Evolutionary conservation across 2,797 vertebrate genomes (phyloP), one percentile per base, ranked within the genome.

Genomic region (Perodicticus potto): DNA sequence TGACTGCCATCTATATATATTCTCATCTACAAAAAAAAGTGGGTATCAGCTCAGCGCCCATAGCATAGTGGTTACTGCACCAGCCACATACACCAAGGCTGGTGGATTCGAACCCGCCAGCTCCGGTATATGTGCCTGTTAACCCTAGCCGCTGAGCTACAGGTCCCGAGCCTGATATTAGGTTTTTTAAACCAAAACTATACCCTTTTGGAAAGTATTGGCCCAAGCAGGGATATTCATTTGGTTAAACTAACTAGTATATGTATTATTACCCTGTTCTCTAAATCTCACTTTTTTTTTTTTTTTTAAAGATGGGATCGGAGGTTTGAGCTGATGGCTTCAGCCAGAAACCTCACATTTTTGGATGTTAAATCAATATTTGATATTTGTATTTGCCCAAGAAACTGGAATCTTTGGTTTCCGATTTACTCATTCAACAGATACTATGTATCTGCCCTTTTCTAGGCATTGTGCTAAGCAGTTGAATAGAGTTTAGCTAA

Each of bases 11-110:
- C 69, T 93, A 22, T 83, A 86, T 57, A 89, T 80, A 53, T n/a
- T n/a, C 27, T 49, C 32, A 90, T 86, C 61, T 45, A 85, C 16
- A 84, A 87, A 63, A 73, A 94, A 94, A 86, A 94, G 74, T 13
- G 45, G 45, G 12, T 49, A 49, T 49, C 45, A 49, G 11, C 45
- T 49, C 45, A 11, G 45, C 3, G 45, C 45, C 45, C 11, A 13
- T 13, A 49, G 45, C 45, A 49, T 2, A 49, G 45, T 49, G 45
- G 11, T 49, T 49, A 49, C 45, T 43, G 43, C 12, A 49, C 45
- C 45, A 49, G 45, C 45, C 45, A 49, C 45, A 49, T 49, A 49
- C 45, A 13, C 11, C 45, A 49, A 49, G 45, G 45, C 45, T 49
- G 45, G 11, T 2, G 45, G 45, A 45, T 45, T 45, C 45, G 45